Evolutionary conservation across 2,888 invertebrate genomes (phyloP).

Genomic region (Heliconius aoede): DNA sequence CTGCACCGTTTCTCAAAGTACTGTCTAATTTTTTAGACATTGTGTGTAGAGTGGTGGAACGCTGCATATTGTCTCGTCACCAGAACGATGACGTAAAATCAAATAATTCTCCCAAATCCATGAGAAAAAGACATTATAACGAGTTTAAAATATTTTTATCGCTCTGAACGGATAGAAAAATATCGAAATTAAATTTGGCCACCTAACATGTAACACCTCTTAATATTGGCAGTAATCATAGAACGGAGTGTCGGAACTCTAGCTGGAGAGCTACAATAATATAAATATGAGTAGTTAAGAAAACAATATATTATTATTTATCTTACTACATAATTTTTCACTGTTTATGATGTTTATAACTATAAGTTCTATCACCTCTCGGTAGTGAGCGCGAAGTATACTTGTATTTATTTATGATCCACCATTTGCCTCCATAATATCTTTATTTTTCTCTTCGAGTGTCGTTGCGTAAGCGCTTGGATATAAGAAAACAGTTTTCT

Average conservation of each 20-base stretch:
- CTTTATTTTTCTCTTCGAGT: conserved; percentile 57
- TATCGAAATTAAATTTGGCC: not conserved
- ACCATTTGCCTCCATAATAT: conserved; percentile 68
- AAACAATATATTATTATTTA: not conserved
- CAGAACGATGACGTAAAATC: too few relatives aligned
- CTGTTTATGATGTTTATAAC: conserved; percentile 39
- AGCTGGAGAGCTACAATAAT: not conserved
- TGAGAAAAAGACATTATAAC: not conserved
- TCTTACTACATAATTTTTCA: conserved; percentile 25
- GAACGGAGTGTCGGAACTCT: not conserved
- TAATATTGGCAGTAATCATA: too few relatives aligned
- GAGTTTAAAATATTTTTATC: too few relatives aligned
- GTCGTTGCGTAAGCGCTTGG: conserved; percentile 53
- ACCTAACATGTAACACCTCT: too few relatives aligned
- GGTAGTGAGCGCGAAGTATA: conserved; percentile 59
- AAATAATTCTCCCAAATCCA: too few relatives aligned
- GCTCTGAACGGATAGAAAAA: not conserved
- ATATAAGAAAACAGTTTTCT: conserved; percentile 45
- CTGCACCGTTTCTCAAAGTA: too few relatives aligned
- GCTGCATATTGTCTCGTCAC: not conserved
- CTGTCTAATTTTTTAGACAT: too few relatives aligned
- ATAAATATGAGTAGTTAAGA: not conserved
- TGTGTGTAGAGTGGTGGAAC: not conserved
- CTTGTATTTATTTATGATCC: conserved; percentile 70
- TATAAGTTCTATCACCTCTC: conserved; percentile 47